These are phyloP conservation scores for Microtus richardsoni DNA, from an alignment of 2,113 vertebrate species.

Conservation along the genomic window DNA sequence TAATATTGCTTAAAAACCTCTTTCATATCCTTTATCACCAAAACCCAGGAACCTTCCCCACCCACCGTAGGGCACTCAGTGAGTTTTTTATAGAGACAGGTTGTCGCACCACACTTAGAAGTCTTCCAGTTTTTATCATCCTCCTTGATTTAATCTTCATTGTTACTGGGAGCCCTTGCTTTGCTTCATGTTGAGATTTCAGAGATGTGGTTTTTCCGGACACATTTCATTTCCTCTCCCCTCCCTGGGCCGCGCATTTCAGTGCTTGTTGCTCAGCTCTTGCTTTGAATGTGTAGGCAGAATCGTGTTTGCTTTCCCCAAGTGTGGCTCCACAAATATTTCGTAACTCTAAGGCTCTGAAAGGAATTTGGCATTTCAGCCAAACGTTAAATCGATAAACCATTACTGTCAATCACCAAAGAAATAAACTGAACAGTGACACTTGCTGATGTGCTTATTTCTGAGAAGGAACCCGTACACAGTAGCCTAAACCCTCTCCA, in stretches of 20 bases:
- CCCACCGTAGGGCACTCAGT: not conserved
- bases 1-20: slow-evolving; percentile 11
- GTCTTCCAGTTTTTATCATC: not conserved
- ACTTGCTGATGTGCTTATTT: not conserved
- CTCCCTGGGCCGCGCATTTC: not conserved
- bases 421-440: not conserved
- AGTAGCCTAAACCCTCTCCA: not conserved
- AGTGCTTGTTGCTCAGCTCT: not conserved
- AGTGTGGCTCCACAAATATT: not conserved
- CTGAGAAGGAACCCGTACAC: not conserved
- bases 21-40: not conserved
- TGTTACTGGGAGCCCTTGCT: not conserved
- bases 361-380: not conserved
- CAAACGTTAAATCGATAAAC: slow-evolving; percentile 2
- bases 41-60: too few species aligned
- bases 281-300: not conserved
- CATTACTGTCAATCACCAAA: not conserved
- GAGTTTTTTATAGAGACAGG: not conserved
- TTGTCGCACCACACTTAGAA: not conserved
- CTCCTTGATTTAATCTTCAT: not conserved
- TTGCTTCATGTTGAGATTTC: not conserved
- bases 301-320: not conserved
- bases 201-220: not conserved
- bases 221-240: not conserved
- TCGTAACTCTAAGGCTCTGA: not conserved